Percentiles rank a stretch among this genome's conserved stretches.
Evolutionary conservation across 2,113 vertebrate genomes (phyloP).

Genomic region (Colius striatus): DNA sequence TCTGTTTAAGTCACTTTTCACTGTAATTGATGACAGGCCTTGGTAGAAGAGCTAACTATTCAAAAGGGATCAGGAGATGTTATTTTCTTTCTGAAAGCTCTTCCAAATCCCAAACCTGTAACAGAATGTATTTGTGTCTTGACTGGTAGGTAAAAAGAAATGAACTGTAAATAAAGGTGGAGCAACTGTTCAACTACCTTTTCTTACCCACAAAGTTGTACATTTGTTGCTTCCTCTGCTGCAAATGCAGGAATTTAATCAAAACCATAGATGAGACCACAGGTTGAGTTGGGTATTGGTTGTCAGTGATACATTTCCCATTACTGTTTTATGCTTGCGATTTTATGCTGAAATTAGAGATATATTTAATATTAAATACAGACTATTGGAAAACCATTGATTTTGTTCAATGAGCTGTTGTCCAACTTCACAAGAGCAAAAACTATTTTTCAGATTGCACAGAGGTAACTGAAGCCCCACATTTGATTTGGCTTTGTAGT

Average conservation of each 20-base stretch:
- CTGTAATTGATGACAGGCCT: background rate
- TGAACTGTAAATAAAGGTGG: background rate
- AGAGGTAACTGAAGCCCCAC: background rate
- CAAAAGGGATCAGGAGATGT: background rate
- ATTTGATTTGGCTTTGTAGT: background rate
- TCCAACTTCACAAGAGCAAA: background rate
- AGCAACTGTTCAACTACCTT: background rate
- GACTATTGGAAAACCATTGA: background rate
- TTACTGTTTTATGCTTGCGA: background rate
- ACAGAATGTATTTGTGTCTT: background rate
- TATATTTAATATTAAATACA: background rate
- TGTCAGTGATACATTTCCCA: background rate
- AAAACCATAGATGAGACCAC: background rate
- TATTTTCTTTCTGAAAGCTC: background rate
- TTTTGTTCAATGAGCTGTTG: background rate
- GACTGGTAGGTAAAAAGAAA: conserved; percentile 4
- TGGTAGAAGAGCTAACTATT: background rate
- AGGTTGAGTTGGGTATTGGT: background rate
- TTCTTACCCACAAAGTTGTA: background rate
- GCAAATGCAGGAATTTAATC: background rate
- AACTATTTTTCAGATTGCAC: background rate
- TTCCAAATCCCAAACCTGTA: background rate
- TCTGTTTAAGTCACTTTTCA: background rate
- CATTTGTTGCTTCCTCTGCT: conserved; percentile 2
- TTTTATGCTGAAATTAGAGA: background rate